phyloP scores from a whole-genome alignment of 2,797 vertebrate species.

The Sebastes itinus region DNA sequence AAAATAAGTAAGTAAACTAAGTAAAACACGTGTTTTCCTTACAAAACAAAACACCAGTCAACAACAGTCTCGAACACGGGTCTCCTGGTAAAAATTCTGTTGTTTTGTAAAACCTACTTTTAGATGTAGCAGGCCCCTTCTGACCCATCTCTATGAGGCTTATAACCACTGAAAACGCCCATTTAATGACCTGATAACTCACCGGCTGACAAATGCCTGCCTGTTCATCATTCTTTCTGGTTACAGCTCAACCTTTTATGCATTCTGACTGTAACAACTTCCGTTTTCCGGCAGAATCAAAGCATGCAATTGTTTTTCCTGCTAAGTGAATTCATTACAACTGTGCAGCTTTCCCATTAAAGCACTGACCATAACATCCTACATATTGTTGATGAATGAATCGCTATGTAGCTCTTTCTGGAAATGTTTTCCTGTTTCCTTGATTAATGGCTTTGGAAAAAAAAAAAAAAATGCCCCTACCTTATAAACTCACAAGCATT shows the following conservation, averaged over 20 bases:
- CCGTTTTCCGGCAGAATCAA: neutral
- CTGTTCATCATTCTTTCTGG: neutral
- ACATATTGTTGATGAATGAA: neutral
- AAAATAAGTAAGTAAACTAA: too few species aligned
- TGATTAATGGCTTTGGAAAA: constrained; percentile 22
- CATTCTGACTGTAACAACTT: neutral
- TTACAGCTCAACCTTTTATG: neutral
- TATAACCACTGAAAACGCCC: neutral
- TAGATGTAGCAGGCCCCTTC: neutral
- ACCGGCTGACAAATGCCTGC: neutral
- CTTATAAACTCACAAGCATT: constrained; percentile 19
- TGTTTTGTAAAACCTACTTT: neutral
- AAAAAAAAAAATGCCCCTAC: neutral
- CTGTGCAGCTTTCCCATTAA: constrained; percentile 1
- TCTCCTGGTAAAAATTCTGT: too few species aligned
- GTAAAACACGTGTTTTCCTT: too few species aligned
- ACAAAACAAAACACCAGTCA: too few species aligned
- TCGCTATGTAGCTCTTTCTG: neutral
- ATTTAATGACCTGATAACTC: too few species aligned
- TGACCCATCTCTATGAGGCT: neutral
- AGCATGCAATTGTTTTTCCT: neutral
- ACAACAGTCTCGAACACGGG: too few species aligned
- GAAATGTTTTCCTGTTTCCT: constrained; percentile 7
- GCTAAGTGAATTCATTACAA: neutral
- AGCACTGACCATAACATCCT: neutral